Evolutionary conservation across 1,140 invertebrate genomes (phyloP).

Genomic region (Dolichoris vasculosae): DNA sequence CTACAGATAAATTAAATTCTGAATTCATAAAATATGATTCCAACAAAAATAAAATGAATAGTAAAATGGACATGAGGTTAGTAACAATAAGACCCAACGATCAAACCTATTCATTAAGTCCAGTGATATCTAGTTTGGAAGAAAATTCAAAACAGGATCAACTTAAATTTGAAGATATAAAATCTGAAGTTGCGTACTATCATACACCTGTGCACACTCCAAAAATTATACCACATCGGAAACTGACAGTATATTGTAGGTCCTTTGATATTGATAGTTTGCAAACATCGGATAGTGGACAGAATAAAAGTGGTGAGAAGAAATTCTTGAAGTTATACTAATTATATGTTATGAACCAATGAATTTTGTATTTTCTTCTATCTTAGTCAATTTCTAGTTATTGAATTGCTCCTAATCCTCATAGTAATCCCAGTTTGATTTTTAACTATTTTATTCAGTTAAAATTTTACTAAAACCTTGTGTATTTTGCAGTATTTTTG

Average conservation of each 20-base stretch:
- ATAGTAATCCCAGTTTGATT: too few species aligned
- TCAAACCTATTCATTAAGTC: slow-evolving; percentile 4
- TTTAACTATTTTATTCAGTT: too few species aligned
- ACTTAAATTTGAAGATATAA: neutral
- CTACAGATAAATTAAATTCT: slow-evolving; percentile 5
- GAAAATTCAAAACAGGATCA: slow-evolving; percentile 1
- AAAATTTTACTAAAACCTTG: too few species aligned
- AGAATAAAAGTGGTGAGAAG: neutral
- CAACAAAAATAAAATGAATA: neutral
- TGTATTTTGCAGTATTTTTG: too few species aligned
- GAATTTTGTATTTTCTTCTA: too few species aligned
- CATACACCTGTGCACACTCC: slow-evolving; percentile 19
- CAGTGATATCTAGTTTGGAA: slow-evolving; percentile 11
- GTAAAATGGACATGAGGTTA: neutral
- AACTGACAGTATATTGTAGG: slow-evolving; percentile 60
- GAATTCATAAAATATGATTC: neutral
- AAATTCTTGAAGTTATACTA: too few species aligned
- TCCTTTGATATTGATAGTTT: slow-evolving; percentile 59
- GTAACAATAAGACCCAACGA: slow-evolving; percentile 19
- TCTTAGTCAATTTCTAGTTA: too few species aligned
- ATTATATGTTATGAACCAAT: too few species aligned
- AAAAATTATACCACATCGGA: slow-evolving; percentile 55
- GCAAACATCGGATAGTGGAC: slow-evolving; percentile 19
- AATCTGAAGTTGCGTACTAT: slow-evolving; percentile 2
- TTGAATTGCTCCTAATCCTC: too few species aligned